Base-by-base conservation (phyloP, 2,113 vertebrate genomes). In the Petromus typicus region DNA sequence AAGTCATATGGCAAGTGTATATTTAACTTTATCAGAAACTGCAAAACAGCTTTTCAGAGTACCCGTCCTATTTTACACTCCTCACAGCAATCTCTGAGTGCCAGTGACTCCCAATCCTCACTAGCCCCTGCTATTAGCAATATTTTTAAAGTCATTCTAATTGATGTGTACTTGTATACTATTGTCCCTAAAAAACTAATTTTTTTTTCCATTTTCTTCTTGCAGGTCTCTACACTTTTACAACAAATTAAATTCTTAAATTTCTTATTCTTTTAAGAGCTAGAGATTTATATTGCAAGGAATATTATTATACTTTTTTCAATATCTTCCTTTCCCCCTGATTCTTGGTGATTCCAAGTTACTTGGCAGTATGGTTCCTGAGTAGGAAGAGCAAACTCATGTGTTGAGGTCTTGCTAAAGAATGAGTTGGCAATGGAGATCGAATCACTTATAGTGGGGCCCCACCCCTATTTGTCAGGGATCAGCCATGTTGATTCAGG, bases 401-500 rank as follows among this genome's bases (percentile, higher is more conserved):
- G 48, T 23, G 23, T 32, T 75, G 30, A 78, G 23, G 7, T 57
- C 6, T 0, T 23, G 2, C 32, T 34, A 13, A 2, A 57, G 32
- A 90, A 14, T 48, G 45, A 83, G 32, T 51, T 64, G 66, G 17
- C 90, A 69, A 32, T 12, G 34, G 48, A 76, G n/a, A 86, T 27
- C 90, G 86, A 94, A 82, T 95, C 71, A 86, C n/a, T 5, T 5
- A 37, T n/a, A 59, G 76, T 59, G 48, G 48, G 92, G 22, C 27
- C 64, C 84, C 40, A 80, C 57, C 27, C 27, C 32, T 66, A 1
- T 64, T 89, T 66, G 37, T 92, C 73, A 71, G 63, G 51, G n/a
- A 69, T 34, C 1, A 9, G 63, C 84, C 76, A 27, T 73, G 91
- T 87, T 76, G 91, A 93, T 43, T 81, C 93, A 76, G 75, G 71